Evolutionary conservation across 2,113 vertebrate genomes (phyloP), one percentile per base, ranked within the genome.

Genomic region (Dasypus novemcinctus): DNA sequence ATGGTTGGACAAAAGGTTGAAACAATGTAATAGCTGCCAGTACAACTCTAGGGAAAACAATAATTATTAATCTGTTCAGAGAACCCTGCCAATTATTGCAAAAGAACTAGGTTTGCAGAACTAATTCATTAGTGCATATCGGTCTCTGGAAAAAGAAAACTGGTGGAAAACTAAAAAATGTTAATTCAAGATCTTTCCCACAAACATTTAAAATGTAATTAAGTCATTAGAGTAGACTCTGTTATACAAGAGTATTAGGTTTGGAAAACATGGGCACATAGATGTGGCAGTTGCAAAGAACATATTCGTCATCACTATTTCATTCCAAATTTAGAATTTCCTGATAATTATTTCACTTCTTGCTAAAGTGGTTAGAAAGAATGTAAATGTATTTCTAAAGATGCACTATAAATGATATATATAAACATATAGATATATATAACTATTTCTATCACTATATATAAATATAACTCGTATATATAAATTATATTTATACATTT

Each of bases 291-390:
- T 57, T 33, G 38, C 41, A 93, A 95, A 49, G 25, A 74, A 72
- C 4, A 43, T 43, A n/a, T 43, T 68, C 57, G 68, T 43, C 81
- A 27, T 90, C 46, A 78, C 81, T 46, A 46, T 21, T 33, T 95
- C 93, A 74, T 84, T 91, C 31, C 46, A 90, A 49, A 8, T n/a
- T 97, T 86, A 86, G n/a, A 79, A 49, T 64, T 95, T 66, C 63
- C 36, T 90, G 2, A 0, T 23, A 49, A 75, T 31, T 87, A 84
- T 93, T 69, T 5, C 0, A 76, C 59, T 27, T 18, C 8, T 87
- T 63, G 20, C 27, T 94, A 85, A 84, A 27, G 38, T 52, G 9
- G 29, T 63, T 63, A 38, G n/a, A 66, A 75, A 95, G 54, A 57
- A 81, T 59, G 21, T 52, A 38, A 81, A 9, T 78, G 14, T 36